Base-by-base conservation (phyloP, 1,140 invertebrate species). In the Heliconius hermathena region DNA sequence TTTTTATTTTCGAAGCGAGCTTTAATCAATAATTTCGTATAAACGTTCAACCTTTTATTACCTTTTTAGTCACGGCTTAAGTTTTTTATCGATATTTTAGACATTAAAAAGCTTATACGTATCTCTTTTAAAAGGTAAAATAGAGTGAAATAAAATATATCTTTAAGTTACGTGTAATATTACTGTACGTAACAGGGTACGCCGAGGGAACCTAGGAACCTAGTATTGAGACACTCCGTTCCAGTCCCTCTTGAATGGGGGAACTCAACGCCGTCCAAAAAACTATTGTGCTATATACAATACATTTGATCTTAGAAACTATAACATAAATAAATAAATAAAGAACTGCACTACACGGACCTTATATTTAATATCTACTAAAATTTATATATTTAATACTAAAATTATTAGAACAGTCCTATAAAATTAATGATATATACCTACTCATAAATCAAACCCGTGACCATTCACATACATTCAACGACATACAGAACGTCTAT, bases 1-100 rank as follows among this genome's bases (percentile, higher is more conserved):
- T 75, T 75, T 75, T 57, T 75, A 13, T 33, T 75, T 75, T 22
- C 60, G 60, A 66, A n/a, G 16, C 26, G 49, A 75, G 73, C 73
- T 33, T 57, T 75, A 75, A 75, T 75, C 52, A 75, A 75, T 75
- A 75, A 57, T 41, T 75, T 57, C 52, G 73, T 20, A 36, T 75
- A 36, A 36, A 57, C 22, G 60, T 66, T 5, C n/a, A 60, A 29
- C 26, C 73, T 75, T 75, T 57, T 75, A 75, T 75, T 75, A 75
- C 11, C 73, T n/a, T 29, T 75, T 75, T 75, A 60, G 73, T 75
- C 73, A 75, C 38, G 54, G 49, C 60, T 66, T 16, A 16, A 66
- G 22, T 11, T 66, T 66, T 66, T 66, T 29, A 66, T 66, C 26
- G 26, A 66, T 66, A 26, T 16, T 66, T 66, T 66, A 66, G 60